phyloP scores from a whole-genome alignment of 2,113 vertebrate genomes.

The Myotis brandtii region DNA sequence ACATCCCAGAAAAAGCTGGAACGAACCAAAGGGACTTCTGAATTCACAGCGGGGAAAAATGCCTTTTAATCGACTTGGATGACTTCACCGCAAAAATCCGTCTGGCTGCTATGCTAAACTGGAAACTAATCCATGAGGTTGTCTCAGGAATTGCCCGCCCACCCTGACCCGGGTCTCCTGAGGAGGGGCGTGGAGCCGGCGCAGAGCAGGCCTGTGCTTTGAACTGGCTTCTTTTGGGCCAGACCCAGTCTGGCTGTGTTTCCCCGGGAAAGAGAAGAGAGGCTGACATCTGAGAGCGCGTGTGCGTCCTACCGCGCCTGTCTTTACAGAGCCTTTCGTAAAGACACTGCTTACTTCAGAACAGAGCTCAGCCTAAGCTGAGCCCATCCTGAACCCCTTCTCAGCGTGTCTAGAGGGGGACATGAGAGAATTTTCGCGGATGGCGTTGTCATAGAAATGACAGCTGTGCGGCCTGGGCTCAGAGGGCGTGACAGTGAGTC shows the following conservation, averaged over 20 bases:
- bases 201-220: slow-evolving; percentile 21
- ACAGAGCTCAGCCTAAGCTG: not conserved
- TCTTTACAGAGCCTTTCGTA: not conserved
- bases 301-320: not conserved
- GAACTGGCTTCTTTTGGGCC: slow-evolving; percentile 54
- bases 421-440: not conserved
- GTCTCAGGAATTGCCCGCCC: slow-evolving; percentile 66
- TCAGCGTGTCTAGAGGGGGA: not conserved
- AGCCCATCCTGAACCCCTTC: not conserved
- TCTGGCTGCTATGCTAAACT: slow-evolving; percentile 83
- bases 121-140: slow-evolving; percentile 78
- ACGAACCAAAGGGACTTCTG: slow-evolving; percentile 64
- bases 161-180: slow-evolving; percentile 62
- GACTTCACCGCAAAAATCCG: slow-evolving; percentile 73
- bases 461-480: not conserved
- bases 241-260: not conserved
- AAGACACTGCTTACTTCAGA: not conserved
- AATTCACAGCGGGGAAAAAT: slow-evolving; percentile 72
- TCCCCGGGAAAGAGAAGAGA: not conserved
- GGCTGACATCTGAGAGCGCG: not conserved
- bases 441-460: not conserved
- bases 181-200: not conserved
- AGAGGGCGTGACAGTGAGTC: not conserved
- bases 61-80: slow-evolving; percentile 80
- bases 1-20: slow-evolving; percentile 70